Conservation (phyloP, 2,888 invertebrate genomes). For the Timema cristinae region DNA sequence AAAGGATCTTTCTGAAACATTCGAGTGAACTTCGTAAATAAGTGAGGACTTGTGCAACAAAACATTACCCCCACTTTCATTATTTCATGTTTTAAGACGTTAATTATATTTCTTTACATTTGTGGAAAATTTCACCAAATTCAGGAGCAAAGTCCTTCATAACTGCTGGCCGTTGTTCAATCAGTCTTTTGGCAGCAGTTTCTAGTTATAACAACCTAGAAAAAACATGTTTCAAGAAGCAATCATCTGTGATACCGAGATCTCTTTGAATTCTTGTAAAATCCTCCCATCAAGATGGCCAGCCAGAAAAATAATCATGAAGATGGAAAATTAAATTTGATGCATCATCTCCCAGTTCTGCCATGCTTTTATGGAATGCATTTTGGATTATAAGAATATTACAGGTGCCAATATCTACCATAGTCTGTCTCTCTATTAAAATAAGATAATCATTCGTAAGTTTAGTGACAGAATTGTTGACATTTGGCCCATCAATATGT, state of each 20-base stretch:
- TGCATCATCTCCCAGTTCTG: conserved; percentile 1
- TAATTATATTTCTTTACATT: neutral
- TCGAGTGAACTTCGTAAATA: neutral
- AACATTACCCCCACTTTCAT: conserved; percentile 6
- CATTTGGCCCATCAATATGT: neutral
- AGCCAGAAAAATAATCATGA: neutral
- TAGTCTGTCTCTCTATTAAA: neutral
- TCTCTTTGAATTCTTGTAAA: neutral
- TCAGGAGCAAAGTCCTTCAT: neutral
- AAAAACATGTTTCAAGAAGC: neutral
- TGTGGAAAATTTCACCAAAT: neutral
- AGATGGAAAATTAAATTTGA: conserved; percentile 3
- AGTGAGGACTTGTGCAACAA: conserved; percentile 9
- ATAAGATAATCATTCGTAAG: neutral
- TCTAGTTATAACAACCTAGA: conserved; percentile 5
- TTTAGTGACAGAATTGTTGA: conserved; percentile 1
- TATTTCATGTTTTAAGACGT: neutral
- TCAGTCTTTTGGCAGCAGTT: neutral
- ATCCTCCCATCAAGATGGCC: neutral
- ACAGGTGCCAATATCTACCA: neutral
- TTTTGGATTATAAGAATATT: neutral
- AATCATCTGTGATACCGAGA: neutral
- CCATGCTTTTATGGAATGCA: neutral
- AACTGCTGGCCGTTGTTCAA: neutral
- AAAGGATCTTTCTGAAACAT: neutral